phyloP scores from a whole-genome alignment of 2,797 vertebrate species.

The Austrolebias charrua region DNA sequence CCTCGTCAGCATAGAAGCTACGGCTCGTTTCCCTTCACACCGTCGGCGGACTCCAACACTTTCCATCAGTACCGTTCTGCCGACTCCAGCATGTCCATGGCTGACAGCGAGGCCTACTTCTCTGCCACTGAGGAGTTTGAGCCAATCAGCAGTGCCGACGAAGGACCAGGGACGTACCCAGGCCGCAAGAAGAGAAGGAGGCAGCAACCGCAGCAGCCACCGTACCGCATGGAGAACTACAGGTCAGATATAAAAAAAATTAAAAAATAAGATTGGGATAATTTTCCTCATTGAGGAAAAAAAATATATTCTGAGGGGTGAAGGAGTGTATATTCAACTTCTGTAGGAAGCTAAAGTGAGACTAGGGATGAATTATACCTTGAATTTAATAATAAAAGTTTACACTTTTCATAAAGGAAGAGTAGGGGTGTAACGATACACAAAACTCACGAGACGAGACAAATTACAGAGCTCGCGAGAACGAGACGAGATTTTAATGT shows the following conservation, averaged over 20 bases:
- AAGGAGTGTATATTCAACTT: neutral
- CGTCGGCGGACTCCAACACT: constrained; percentile 93
- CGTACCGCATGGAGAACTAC: constrained; percentile 77
- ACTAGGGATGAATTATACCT: constrained; percentile 25
- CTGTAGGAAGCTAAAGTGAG: constrained; percentile 24
- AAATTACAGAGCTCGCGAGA: no score
- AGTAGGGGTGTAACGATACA: no score
- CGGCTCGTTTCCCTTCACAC: constrained; percentile 95
- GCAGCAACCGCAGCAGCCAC: constrained; percentile 82
- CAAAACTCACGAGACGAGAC: no score
- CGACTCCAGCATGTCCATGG: constrained; percentile 97
- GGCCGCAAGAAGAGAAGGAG: constrained; percentile 93
- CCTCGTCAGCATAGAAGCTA: constrained; percentile 96
- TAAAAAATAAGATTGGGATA: neutral
- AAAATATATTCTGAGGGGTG: neutral
- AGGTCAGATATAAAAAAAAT: constrained; percentile 55
- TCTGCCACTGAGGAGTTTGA: constrained; percentile 97
- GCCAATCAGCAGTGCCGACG: constrained; percentile 92
- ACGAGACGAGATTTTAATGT: no score
- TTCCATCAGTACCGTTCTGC: constrained; percentile 98
- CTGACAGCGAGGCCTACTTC: constrained; percentile 98
- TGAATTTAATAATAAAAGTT: no score
- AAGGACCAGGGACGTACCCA: constrained; percentile 96
- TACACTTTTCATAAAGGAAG: no score
- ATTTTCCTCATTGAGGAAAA: neutral